Conservation (phyloP, 2,888 invertebrate species). For the Caenorhabditis becei region DNA sequence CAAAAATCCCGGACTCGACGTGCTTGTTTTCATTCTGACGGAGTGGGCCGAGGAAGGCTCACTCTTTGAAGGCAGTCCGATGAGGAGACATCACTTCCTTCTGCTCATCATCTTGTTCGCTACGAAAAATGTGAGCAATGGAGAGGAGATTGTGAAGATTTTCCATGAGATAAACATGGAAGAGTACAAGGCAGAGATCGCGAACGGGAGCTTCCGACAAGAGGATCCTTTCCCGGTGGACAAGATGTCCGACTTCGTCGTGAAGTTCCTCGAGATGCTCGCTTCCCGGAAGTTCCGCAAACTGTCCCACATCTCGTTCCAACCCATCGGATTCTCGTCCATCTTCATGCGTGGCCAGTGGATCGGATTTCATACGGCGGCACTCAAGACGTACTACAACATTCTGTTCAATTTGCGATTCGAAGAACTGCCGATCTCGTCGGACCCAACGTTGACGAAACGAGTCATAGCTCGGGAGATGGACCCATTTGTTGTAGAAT, state of each 20-base stretch:
- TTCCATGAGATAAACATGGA: neutral
- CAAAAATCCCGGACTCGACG: slow-evolving; percentile 40
- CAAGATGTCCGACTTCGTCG: slow-evolving; percentile 19
- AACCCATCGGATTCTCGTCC: slow-evolving; percentile 9
- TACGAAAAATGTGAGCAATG: slow-evolving; percentile 27
- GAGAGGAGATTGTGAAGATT: neutral
- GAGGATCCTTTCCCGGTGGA: neutral
- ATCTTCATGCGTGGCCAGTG: slow-evolving; percentile 64
- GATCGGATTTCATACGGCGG: slow-evolving; percentile 38
- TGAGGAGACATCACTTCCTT: slow-evolving; percentile 40
- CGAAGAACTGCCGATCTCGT: slow-evolving; percentile 64
- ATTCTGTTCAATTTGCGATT: slow-evolving; percentile 64
- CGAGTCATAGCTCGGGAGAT: slow-evolving; percentile 19
- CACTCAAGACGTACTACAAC: slow-evolving; percentile 63
- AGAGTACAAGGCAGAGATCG: neutral
- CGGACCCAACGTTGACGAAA: slow-evolving; percentile 23
- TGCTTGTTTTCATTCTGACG: slow-evolving; percentile 49
- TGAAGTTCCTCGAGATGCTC: slow-evolving; percentile 60
- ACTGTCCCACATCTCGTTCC: slow-evolving; percentile 17
- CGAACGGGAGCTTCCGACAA: slow-evolving; percentile 7
- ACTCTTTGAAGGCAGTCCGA: slow-evolving; percentile 13
- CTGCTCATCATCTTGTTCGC: slow-evolving; percentile 51
- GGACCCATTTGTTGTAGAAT: slow-evolving; percentile 20
- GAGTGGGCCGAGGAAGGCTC: slow-evolving; percentile 43
- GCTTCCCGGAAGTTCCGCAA: slow-evolving; percentile 57